Evolutionary conservation across 2,888 invertebrate genomes (phyloP), one percentile per base, ranked within the genome.

Genomic region (Cancer borealis): DNA sequence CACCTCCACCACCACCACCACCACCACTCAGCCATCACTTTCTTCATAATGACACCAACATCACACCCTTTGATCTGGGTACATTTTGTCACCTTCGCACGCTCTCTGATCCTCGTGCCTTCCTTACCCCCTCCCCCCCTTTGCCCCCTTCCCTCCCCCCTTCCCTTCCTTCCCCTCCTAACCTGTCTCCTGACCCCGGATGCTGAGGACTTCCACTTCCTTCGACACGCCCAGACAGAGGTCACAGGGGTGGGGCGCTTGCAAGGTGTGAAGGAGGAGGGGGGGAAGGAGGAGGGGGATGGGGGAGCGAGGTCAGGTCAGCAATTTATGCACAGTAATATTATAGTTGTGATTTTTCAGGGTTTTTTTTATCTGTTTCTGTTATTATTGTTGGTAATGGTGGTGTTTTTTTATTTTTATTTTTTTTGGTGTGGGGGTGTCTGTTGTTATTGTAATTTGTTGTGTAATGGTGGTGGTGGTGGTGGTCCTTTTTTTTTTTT

Each of bases 81-180:
- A 79, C 79, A 79, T 10, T 26, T 79, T 79, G 30, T 79, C 79
- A 79, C 79, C 79, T 30, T 79, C 79, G 26, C 79, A 79, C 79
- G 79, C 79, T 14, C 79, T 79, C 21, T 79, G 79, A 30, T 30
- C 79, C 30, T 21, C 30, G 1, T 3, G 2, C 79, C 8, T 30
- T 30, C 30, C 30, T n/a, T n/a, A 21, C n/a, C 5, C 30, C 79
- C 30, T 5, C 30, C 30, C 30, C 26, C 21, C 79, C 30, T 26
- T 26, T 14, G 4, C 73, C 26, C 26, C 73, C 73, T 26, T 4
- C 26, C 26, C 26, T 26, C 26, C 3, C 26, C 26, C 26, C 3
- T 26, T 26, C 79, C 1, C 79, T 1, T 12, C 0, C 30, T 1
- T 30, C 79, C 30, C 10, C 79, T 30, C 30, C 26, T 30, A 30